Base-by-base conservation (phyloP, 2,888 invertebrate genomes). In the Drosophila nr. fundita region DNA sequence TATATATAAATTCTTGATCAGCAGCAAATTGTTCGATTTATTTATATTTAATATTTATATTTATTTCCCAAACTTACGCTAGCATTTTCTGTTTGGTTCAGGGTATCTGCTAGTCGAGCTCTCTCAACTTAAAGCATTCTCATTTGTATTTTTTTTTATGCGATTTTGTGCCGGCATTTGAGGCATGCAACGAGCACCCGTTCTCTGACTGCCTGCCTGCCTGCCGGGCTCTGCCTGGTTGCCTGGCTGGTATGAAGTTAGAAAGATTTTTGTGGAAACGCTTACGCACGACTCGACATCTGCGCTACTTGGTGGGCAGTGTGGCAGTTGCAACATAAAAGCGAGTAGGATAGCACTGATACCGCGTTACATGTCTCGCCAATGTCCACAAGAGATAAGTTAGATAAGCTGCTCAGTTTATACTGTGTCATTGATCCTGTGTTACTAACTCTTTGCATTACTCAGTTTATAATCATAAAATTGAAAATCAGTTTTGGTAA, bases 131-230 rank as follows among this genome's bases (percentile, higher is more conserved):
- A 11, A 30, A 30, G 13, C 6, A 38, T 60, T 63, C 66, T 40
- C 38, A 30, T 42, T 48, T 69, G 54, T 67, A 42, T 40, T 63
- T 76, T 79, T 66, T 53, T 66, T 49, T 55, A 53, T 74, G 62
- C 69, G 61, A 73, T 60, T 79, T 87, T 82, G 79, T 78, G 82
- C 65, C 75, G 82, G 72, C 82, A 87, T 82, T 86, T 70, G 79
- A 64, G 85, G 88, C 84, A 81, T 83, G 63, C 72, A 30, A 29
- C 30, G 60, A 58, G 62, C 55, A 62, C 38, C 48, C 76, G 45
- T 48, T 54, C 58, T 53, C 59, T 59, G 48, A 24, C 59, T 40
- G 42, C 7, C 38, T 36, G 34, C 0, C 45, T 55, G 42, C 13
- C 42, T 24, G 49, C 45, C 7, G 13, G 10, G 18, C n/a, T n/a